Evolutionary conservation across 2,797 vertebrate genomes (phyloP), one percentile per base, ranked within the genome.

Genomic region (Tinamus major): DNA sequence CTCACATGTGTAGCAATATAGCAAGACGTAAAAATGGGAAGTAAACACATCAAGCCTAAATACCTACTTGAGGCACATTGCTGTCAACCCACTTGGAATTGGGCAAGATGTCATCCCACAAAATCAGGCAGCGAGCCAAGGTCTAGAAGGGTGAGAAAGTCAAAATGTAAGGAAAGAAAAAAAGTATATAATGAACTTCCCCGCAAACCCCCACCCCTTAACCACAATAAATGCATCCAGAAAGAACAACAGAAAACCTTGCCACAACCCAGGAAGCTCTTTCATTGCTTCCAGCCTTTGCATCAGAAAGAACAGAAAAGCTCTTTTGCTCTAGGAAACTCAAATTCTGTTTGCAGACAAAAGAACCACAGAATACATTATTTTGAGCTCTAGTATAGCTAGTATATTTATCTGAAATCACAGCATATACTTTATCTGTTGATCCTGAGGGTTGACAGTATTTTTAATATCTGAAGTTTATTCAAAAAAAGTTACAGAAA

Each of bases 31-130:
- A 70, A 80, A 56, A 2, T 23, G 70, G 69, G 31, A 91, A 79
- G 31, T 33, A 92, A 89, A 69, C 63, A 33, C 56, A 35, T 8
- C 55, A 51, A 69, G 27, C 31, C 21, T 18, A 27, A 81, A 44
- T 59, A 98, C 98, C 97, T 96, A 99, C 99, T 95, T 99, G 98
- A 92, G 99, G 99, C 94, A 99, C 98, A 15, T 99, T 99, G 97
- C 99, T 99, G 93, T 98, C 99, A 87, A 99, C 98, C 99, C 99
- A 99, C 90, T 99, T 98, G 31, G 98, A 98, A 96, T 98, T 98
- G 53, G 99, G 99, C 84, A 99, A 96, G 96, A 99, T 99, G 96
- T 99, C 99, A 96, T 99, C 99, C 99, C 99, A 99, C 97, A 99
- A 98, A 97, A 99, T 99, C 90, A 99, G 98, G 95, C 99, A 99